phyloP scores from a whole-genome alignment of 2,797 vertebrate genomes.

The Pseudochirops cupreus region DNA sequence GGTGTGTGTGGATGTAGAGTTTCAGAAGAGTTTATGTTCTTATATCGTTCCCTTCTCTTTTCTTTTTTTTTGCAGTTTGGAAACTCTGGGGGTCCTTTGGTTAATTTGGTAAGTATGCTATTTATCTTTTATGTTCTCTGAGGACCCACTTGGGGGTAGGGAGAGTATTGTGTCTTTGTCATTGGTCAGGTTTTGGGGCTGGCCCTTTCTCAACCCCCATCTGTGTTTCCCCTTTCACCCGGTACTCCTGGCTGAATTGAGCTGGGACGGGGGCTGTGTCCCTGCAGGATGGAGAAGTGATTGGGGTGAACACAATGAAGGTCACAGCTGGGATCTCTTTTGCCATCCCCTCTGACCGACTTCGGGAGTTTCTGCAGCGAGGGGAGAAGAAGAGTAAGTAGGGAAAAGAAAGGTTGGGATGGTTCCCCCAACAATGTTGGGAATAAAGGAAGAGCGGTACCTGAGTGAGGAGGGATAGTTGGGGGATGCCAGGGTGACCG shows the following conservation, averaged over 20 bases:
- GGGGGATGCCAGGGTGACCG: neutral
- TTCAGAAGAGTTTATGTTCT: conserved; percentile 11
- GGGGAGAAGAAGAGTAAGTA: conserved; percentile 85
- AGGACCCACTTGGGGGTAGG: neutral
- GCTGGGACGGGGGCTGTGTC: conserved; percentile 59
- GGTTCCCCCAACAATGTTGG: fast-evolving
- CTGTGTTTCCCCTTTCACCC: neutral
- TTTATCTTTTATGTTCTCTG: neutral
- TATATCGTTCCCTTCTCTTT: conserved; percentile 64
- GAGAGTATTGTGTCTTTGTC: neutral
- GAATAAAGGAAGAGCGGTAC: neutral
- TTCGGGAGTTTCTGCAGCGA: conserved; percentile 91
- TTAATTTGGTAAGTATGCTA: conserved; percentile 93
- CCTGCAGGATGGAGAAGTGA: conserved; percentile 96
- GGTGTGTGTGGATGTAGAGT: conserved; percentile 35
- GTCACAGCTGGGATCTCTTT: conserved; percentile 98
- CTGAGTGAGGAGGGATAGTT: neutral
- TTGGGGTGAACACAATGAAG: conserved; percentile 99
- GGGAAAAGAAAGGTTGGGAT: neutral
- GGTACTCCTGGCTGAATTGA: conserved; percentile 53
- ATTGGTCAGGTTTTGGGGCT: conserved; percentile 38
- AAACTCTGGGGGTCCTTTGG: conserved; percentile 96
- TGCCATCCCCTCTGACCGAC: conserved; percentile 95
- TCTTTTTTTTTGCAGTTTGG: conserved; percentile 91
- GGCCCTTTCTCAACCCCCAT: neutral